Evolutionary conservation across 2,888 invertebrate genomes (phyloP).

Genomic region (Caenorhabditis plicata): DNA sequence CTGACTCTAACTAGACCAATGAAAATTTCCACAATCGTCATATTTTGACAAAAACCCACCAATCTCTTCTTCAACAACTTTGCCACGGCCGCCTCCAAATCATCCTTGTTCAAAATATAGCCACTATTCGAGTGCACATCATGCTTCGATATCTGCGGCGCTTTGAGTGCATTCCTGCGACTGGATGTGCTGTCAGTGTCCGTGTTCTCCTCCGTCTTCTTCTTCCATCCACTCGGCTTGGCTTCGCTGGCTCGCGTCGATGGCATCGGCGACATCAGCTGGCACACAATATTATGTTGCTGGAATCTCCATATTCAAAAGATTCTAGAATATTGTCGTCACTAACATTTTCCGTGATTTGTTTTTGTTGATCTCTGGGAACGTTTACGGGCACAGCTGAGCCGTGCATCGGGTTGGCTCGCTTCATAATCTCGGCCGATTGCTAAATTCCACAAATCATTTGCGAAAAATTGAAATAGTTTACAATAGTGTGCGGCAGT

Average conservation of each 20-base stretch:
- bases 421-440: slow-evolving; percentile 19
- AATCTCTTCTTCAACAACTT: slow-evolving; percentile 16
- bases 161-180: background rate
- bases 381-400: slow-evolving; percentile 38
- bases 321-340: background rate
- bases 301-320: background rate
- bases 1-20: too few relatives aligned
- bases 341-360: slow-evolving; percentile 1
- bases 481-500: slow-evolving; percentile 41
- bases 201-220: background rate
- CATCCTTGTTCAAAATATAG: slow-evolving; percentile 10
- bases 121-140: background rate
- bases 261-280: slow-evolving; percentile 1
- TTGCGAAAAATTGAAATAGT: slow-evolving; percentile 5
- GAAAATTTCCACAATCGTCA: too few relatives aligned
- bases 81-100: slow-evolving; percentile 17
- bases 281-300: background rate
- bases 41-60: background rate
- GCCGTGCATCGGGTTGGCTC: slow-evolving; percentile 40
- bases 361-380: slow-evolving; percentile 12
- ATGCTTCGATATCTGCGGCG: slow-evolving; percentile 12
- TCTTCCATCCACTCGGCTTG: background rate
- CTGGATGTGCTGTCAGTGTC: background rate
- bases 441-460: too few relatives aligned
- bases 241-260: background rate